A percentile compares a stretch with the other conserved stretches of the same genome.
phyloP scores from a whole-genome alignment of 2,888 invertebrate genomes.

The Mythimna vitellina region DNA sequence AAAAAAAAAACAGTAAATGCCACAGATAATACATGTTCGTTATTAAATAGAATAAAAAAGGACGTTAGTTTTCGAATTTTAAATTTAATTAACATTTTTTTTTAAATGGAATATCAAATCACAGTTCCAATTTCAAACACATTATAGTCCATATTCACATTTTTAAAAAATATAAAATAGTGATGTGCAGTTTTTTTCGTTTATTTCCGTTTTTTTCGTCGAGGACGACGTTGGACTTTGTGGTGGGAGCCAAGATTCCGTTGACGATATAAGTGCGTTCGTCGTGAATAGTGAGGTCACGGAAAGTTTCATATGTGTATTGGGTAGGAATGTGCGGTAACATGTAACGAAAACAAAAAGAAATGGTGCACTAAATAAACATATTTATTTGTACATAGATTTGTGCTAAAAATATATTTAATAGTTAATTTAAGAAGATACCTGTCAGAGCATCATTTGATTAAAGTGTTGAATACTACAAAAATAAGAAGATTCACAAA shows the following conservation, averaged over 20 bases:
- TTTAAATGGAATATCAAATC: constrained; percentile 74
- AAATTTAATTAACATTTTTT: constrained; percentile 59
- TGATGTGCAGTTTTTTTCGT: constrained; percentile 58
- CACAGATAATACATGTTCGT: constrained; percentile 84
- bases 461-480: constrained; percentile 15
- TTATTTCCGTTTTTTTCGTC: constrained; percentile 90
- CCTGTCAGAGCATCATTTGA: constrained; percentile 1
- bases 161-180: constrained; percentile 35
- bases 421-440: constrained; percentile 10
- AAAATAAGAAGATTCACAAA: constrained; percentile 46
- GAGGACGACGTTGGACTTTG: constrained; percentile 90
- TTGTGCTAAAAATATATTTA: constrained; percentile 64
- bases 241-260: constrained; percentile 86
- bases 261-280: constrained; percentile 76
- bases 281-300: constrained; percentile 76
- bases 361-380: constrained; percentile 90
- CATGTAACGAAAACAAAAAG: constrained; percentile 90
- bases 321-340: constrained; percentile 89
- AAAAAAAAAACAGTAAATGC: constrained; percentile 77
- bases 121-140: constrained; percentile 84
- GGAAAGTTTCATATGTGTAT: constrained; percentile 79
- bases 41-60: constrained; percentile 68
- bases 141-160: constrained; percentile 69
- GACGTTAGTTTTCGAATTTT: constrained; percentile 69
- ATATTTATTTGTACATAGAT: constrained; percentile 71